Conservation (phyloP, 30 jellyfish, hydroid and myxozoan genomes). For the Calvadosia cruxmelitensis region DNA sequence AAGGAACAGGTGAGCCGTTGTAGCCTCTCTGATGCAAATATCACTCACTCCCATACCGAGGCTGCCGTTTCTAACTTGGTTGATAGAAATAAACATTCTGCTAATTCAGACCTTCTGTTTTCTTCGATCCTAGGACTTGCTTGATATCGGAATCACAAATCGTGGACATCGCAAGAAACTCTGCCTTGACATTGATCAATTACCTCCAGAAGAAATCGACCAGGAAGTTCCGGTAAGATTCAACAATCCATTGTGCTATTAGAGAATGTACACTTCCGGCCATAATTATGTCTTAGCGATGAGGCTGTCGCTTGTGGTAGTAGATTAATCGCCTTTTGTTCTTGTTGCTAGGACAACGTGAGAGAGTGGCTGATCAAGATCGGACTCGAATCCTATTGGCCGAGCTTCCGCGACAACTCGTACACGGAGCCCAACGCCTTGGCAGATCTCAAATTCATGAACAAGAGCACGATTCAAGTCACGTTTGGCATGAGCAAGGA, state of each 20-base stretch:
- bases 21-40: too few relatives aligned
- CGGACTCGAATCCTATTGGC: slow-evolving; percentile 94
- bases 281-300: too few relatives aligned
- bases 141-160: slow-evolving; percentile 58
- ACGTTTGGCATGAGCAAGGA: slow-evolving; percentile 61
- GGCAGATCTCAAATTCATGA: slow-evolving; percentile 84
- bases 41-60: too few relatives aligned
- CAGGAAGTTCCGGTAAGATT: slow-evolving; percentile 95
- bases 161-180: slow-evolving; percentile 90
- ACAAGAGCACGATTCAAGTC: slow-evolving; percentile 27
- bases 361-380: slow-evolving; percentile 75
- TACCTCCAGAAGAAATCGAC: slow-evolving; percentile 88
- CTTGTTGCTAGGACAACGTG: slow-evolving; percentile 55
- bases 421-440: slow-evolving; percentile 91
- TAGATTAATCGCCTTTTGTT: not conserved
- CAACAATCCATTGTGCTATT: too few relatives aligned
- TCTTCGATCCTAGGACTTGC: slow-evolving; percentile 53
- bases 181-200: slow-evolving; percentile 40
- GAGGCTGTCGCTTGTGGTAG: too few relatives aligned
- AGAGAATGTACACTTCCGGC: too few relatives aligned
- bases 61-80: not conserved
- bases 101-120: not conserved
- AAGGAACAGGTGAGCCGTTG: slow-evolving; percentile 42
- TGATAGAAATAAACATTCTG: not conserved
- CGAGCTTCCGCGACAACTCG: slow-evolving; percentile 48